Conservation (phyloP, 2,797 vertebrate species). For the Nannoperca obscura region DNA sequence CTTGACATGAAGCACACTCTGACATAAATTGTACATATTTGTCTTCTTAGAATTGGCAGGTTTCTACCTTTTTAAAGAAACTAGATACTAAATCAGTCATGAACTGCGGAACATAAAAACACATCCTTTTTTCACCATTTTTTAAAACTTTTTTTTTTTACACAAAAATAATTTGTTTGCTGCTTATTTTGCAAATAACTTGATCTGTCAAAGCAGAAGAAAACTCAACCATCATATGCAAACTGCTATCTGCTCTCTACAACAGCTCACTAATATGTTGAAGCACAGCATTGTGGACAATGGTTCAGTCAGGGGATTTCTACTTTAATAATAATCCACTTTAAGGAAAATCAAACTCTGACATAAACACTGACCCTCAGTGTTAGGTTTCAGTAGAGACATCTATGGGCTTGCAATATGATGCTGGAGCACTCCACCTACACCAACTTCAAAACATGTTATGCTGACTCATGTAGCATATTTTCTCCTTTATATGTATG, state of each 20-base stretch:
- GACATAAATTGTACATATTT: neutral
- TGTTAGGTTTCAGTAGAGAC: conserved; percentile 46
- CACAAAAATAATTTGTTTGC: neutral
- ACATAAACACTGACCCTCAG: conserved; percentile 19
- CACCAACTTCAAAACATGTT: conserved; percentile 5
- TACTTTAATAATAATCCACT: conserved; percentile 12
- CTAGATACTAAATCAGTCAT: neutral
- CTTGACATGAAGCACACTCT: neutral
- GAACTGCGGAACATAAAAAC: neutral
- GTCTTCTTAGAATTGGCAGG: neutral
- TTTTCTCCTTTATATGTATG: conserved; percentile 8
- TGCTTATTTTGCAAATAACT: conserved; percentile 9
- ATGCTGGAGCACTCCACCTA: conserved; percentile 43
- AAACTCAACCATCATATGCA: conserved; percentile 3
- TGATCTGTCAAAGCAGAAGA: neutral
- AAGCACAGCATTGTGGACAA: conserved; percentile 2
- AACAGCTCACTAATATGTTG: conserved; percentile 14
- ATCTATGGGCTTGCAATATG: conserved; percentile 48
- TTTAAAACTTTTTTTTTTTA: no score
- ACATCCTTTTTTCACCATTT: neutral
- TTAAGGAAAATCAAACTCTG: conserved; percentile 19
- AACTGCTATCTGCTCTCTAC: no score
- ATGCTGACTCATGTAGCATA: conserved; percentile 45
- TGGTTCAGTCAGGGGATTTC: conserved; percentile 30
- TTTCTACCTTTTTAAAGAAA: neutral